A percentile compares a stretch with the other conserved stretches of the same genome.
phyloP scores from a whole-genome alignment of 1,140 invertebrate genomes.

The Camponotus pennsylvanicus region DNA sequence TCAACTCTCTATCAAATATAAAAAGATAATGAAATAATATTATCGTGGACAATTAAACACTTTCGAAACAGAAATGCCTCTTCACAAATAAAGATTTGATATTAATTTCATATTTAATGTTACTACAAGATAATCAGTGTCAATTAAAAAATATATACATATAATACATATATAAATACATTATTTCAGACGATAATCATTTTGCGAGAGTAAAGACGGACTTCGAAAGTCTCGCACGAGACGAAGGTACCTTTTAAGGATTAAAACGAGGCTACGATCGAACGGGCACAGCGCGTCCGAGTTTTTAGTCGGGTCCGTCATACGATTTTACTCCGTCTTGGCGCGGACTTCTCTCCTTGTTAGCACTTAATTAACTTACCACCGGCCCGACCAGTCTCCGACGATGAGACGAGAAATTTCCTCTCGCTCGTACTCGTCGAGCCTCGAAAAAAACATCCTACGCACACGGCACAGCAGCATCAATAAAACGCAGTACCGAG shows the following conservation, averaged over 20 bases:
- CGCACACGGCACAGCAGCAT: slow-evolving; percentile 44
- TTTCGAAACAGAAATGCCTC: neutral
- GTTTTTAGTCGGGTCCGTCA: slow-evolving; percentile 43
- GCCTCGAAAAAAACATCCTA: slow-evolving; percentile 57
- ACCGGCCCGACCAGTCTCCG: slow-evolving; percentile 65
- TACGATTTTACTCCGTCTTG: slow-evolving; percentile 64
- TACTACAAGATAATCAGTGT: no score
- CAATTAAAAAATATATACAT: neutral
- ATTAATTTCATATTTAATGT: neutral
- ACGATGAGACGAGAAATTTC: slow-evolving; percentile 62
- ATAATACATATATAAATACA: no score
- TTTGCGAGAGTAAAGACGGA: neutral
- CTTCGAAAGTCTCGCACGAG: neutral
- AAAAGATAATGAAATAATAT: neutral
- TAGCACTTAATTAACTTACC: slow-evolving; percentile 78
- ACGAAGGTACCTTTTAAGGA: slow-evolving; percentile 29
- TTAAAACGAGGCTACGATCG: slow-evolving; percentile 57
- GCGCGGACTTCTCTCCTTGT: slow-evolving; percentile 72
- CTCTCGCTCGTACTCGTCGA: slow-evolving; percentile 51
- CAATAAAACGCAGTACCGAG: slow-evolving; percentile 56
- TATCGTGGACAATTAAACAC: neutral
- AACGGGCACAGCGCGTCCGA: slow-evolving; percentile 46
- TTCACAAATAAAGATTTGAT: neutral
- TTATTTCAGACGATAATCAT: neutral
- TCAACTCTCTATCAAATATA: neutral